phyloP scores from a whole-genome alignment of 2,113 vertebrate species.

The Lepus timidus region DNA sequence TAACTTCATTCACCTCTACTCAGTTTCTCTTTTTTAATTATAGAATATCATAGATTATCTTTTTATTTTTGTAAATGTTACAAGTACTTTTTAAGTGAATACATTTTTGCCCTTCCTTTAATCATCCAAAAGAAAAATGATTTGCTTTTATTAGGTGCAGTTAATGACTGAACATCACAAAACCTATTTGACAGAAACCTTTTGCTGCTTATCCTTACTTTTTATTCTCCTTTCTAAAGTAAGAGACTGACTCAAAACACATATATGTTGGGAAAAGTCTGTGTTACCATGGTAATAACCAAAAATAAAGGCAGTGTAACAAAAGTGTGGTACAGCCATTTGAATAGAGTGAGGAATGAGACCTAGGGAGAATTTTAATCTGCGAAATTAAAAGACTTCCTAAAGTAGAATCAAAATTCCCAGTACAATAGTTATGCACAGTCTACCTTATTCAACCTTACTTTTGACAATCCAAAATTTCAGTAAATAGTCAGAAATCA shows the following conservation, averaged over 20 bases:
- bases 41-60: background rate
- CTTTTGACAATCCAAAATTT: background rate
- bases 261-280: conserved; percentile 75
- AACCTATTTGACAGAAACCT: conserved; percentile 58
- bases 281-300: conserved; percentile 81
- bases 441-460: background rate
- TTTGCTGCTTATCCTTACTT: conserved; percentile 54
- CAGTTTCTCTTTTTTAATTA: background rate
- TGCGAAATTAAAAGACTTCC: conserved; percentile 69
- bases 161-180: conserved; percentile 39
- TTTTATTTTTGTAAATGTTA: background rate
- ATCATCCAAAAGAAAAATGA: conserved; percentile 38
- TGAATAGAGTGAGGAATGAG: conserved; percentile 65
- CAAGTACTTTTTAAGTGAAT: conserved; percentile 6
- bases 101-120: conserved; percentile 38
- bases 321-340: conserved; percentile 9
- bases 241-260: conserved; percentile 77
- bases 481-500: background rate
- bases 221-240: conserved; percentile 29
- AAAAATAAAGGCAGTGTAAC: conserved; percentile 78
- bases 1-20: background rate
- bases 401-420: conserved; percentile 8
- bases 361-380: conserved; percentile 72
- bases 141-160: conserved; percentile 58
- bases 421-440: background rate